A percentile compares a stretch with the other conserved stretches of the same genome.
phyloP scores from a whole-genome alignment of 2,113 vertebrate species.

The Garra rufa region DNA sequence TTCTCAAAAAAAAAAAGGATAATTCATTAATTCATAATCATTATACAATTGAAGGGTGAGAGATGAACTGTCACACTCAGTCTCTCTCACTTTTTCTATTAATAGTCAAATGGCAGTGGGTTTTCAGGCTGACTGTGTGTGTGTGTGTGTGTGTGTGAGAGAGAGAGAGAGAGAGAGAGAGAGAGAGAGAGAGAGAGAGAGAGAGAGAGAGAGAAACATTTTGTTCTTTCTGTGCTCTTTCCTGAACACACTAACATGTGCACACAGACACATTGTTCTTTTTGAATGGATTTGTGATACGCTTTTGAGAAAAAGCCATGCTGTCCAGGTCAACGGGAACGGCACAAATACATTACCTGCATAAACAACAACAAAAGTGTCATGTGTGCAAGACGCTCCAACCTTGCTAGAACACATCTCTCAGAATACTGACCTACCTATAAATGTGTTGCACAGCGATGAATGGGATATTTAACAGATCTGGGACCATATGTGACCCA shows the following conservation, averaged over 20 bases:
- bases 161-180: too few relatives aligned
- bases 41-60: neutral
- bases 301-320: neutral
- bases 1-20: neutral
- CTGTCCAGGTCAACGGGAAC: neutral
- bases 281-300: neutral
- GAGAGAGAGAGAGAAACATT: too few relatives aligned
- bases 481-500: too few relatives aligned
- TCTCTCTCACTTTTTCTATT: constrained; percentile 4
- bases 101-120: constrained; percentile 15
- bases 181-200: too few relatives aligned
- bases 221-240: constrained; percentile 4
- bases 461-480: neutral
- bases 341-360: neutral
- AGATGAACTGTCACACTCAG: neutral
- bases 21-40: neutral
- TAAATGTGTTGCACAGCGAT: neutral
- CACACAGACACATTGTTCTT: constrained; percentile 29
- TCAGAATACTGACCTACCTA: neutral
- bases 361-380: neutral
- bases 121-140: neutral
- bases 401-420: neutral
- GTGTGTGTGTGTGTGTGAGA: neutral
- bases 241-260: neutral
- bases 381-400: neutral